Percentiles rank a stretch among this genome's conserved stretches.
phyloP scores from a whole-genome alignment of 2,797 vertebrate species.

The Buceros bicornis region DNA sequence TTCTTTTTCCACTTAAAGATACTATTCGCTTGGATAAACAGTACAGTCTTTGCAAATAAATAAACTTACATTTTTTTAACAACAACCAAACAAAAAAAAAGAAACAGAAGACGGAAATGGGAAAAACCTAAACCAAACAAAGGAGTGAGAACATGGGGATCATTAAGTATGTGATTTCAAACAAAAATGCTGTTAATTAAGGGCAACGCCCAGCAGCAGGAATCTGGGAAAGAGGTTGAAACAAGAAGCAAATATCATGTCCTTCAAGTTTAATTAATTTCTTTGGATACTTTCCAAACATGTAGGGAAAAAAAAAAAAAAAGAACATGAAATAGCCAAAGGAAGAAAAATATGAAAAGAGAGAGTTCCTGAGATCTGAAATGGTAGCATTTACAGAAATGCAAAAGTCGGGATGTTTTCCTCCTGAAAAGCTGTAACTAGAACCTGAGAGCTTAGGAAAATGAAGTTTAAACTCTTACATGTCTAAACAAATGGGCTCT shows the following conservation, averaged over 20 bases:
- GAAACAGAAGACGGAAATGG: slow-evolving; percentile 43
- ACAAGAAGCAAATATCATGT: slow-evolving; percentile 70
- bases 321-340: background rate
- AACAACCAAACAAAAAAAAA: slow-evolving; percentile 40
- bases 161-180: slow-evolving; percentile 72
- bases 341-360: background rate
- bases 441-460: slow-evolving; percentile 49
- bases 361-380: slow-evolving; percentile 6
- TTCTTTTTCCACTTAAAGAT: slow-evolving; percentile 72
- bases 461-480: slow-evolving; percentile 37
- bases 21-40: slow-evolving; percentile 73
- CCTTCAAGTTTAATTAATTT: slow-evolving; percentile 69
- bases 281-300: slow-evolving; percentile 53
- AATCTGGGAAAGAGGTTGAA: slow-evolving; percentile 71
- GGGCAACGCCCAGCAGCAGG: slow-evolving; percentile 62
- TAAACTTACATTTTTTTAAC: slow-evolving; percentile 68
- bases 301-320: background rate
- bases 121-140: slow-evolving; percentile 62
- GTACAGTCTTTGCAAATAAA: slow-evolving; percentile 71
- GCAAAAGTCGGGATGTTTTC: slow-evolving; percentile 25
- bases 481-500: background rate
- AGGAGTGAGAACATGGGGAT: slow-evolving; percentile 60
- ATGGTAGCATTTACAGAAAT: background rate
- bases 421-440: background rate
- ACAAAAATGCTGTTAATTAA: slow-evolving; percentile 77